phyloP scores from a whole-genome alignment of 2,888 invertebrate genomes.

The Sepiola atlantica region DNA sequence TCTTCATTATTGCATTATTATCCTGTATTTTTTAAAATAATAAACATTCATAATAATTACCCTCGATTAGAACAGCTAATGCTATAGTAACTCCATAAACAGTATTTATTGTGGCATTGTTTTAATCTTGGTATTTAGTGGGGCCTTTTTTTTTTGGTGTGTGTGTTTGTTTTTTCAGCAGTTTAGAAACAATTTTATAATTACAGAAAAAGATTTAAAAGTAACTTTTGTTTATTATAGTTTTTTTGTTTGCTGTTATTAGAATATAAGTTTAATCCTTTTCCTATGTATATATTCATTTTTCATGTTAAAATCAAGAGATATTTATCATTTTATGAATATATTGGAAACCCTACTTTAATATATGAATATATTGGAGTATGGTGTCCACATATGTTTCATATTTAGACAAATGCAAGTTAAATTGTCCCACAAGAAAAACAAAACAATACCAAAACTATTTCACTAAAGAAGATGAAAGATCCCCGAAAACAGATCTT shows the following conservation, averaged over 20 bases:
- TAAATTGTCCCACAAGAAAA: too few species aligned
- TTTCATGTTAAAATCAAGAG: neutral
- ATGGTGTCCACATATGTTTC: too few species aligned
- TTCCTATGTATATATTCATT: neutral
- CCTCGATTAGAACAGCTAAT: neutral
- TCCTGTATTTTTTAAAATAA: neutral
- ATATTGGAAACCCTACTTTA: too few species aligned
- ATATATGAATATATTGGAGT: too few species aligned
- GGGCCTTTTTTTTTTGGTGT: neutral
- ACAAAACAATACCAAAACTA: too few species aligned
- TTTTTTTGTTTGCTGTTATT: neutral
- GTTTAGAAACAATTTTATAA: neutral
- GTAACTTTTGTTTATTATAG: neutral
- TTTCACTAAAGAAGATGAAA: too few species aligned
- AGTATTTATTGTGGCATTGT: neutral
- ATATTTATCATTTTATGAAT: neutral
- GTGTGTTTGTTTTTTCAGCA: neutral
- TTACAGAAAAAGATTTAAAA: neutral
- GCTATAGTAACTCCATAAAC: neutral
- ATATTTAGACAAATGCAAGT: too few species aligned
- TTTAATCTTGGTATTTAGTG: neutral
- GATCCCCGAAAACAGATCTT: too few species aligned
- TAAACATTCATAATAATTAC: neutral
- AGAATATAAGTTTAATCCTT: neutral
- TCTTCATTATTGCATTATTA: neutral